Evolutionary conservation across 2,888 invertebrate species (phyloP).

Genomic region (Pocota personata): DNA sequence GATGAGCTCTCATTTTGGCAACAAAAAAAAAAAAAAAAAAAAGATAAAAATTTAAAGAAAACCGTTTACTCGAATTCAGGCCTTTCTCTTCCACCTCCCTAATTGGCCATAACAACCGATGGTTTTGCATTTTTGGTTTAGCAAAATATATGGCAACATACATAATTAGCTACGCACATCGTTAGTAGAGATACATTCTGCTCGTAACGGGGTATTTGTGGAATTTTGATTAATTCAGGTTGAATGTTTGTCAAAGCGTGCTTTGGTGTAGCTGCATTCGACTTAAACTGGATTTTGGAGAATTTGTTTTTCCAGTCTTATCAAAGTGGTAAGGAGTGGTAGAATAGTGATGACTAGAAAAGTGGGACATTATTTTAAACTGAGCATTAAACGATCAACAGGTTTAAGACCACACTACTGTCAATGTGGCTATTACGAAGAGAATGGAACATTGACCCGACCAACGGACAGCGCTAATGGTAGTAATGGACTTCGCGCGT

Average conservation of each 20-base stretch:
- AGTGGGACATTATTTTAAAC: slow-evolving; percentile 1
- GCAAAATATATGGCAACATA: background rate
- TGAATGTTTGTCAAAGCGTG: background rate
- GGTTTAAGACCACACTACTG: background rate
- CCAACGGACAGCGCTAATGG: background rate
- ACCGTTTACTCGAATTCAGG: background rate
- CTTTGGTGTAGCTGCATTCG: background rate
- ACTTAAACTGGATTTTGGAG: background rate
- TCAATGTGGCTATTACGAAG: background rate
- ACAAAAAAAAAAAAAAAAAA: background rate
- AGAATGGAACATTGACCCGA: slow-evolving; percentile 26
- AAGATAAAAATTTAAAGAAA: background rate
- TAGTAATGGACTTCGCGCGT: background rate
- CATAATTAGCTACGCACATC: background rate
- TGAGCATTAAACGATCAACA: background rate
- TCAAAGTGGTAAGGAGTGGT: too few species aligned
- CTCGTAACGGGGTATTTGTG: background rate
- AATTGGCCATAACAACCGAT: slow-evolving; percentile 4
- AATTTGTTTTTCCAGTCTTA: background rate
- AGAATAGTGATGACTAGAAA: background rate
- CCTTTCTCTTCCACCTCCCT: slow-evolving; percentile 5
- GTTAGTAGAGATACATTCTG: background rate
- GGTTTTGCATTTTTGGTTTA: background rate
- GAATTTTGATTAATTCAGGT: slow-evolving; percentile 1
- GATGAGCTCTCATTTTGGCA: background rate